These are phyloP conservation scores for Drosophila subsilvestris DNA, from an alignment of 2,888 invertebrate genomes.

Conservation along the genomic window DNA sequence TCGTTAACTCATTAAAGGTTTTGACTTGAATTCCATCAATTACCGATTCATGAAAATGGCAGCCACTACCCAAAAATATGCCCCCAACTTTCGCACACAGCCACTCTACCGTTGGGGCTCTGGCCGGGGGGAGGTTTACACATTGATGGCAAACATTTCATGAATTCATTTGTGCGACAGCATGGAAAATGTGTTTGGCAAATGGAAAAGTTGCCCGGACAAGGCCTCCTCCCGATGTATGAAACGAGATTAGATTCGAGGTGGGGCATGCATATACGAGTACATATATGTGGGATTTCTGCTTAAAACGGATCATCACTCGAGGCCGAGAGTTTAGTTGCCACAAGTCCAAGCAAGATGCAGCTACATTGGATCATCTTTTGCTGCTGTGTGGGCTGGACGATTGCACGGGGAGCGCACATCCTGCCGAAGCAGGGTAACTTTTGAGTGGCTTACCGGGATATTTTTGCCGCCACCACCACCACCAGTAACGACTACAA, in stretches of 20 bases:
- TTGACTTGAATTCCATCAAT: conserved; percentile 6
- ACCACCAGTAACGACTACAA: neutral
- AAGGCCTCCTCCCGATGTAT: conserved; percentile 18
- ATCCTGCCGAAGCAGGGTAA: conserved; percentile 12
- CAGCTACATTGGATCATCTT: conserved; percentile 42
- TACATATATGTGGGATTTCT: conserved; percentile 26
- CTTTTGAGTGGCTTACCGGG: conserved; percentile 63
- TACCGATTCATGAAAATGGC: conserved; percentile 29
- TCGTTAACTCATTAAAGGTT: conserved; percentile 8
- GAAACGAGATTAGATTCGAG: conserved; percentile 14
- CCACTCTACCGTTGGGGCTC: conserved; percentile 3
- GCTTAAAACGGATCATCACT: conserved; percentile 46
- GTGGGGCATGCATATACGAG: neutral
- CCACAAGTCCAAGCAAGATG: conserved; percentile 48
- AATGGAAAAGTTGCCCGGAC: conserved; percentile 57
- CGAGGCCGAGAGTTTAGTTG: conserved; percentile 28
- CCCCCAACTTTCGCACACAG: conserved; percentile 10
- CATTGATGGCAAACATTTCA: conserved; percentile 64
- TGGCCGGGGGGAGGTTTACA: conserved; percentile 50
- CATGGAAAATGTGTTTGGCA: conserved; percentile 53
- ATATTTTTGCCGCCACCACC: conserved; percentile 47
- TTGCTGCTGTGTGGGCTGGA: neutral
- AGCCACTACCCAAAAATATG: conserved; percentile 20
- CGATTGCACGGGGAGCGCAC: neutral
- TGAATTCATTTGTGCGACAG: conserved; percentile 66